These are phyloP conservation scores for Trileptium ribeirensis DNA, from an alignment of 2,888 invertebrate species.

Conservation along the genomic window DNA sequence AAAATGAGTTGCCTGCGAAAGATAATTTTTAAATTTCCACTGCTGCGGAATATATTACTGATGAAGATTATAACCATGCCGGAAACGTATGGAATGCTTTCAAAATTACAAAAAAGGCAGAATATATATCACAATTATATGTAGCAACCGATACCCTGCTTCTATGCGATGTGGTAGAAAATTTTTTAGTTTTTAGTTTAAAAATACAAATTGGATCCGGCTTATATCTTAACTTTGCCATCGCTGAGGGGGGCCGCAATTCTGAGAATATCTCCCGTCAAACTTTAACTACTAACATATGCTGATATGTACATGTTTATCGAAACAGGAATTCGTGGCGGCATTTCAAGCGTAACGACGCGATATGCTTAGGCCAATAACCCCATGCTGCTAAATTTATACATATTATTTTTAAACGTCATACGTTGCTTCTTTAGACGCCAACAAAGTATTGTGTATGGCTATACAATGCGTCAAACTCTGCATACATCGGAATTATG, in stretches of 20 bases:
- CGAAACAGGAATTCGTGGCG: constrained; percentile 40
- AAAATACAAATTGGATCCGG: constrained; percentile 42
- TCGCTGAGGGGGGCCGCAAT: constrained; percentile 45
- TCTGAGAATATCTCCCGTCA: constrained; percentile 41
- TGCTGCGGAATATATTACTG: constrained; percentile 26
- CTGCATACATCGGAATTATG: constrained; percentile 42
- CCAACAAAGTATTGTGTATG: constrained; percentile 44
- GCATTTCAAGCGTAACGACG: constrained; percentile 39
- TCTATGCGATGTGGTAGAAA: constrained; percentile 48
- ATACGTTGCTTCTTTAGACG: constrained; percentile 39
- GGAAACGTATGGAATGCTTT: constrained; percentile 39
- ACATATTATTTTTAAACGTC: constrained; percentile 30
- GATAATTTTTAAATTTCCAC: constrained; percentile 33
- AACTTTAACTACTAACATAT: constrained; percentile 42
- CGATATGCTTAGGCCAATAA: constrained; percentile 44
- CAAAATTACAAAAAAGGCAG: constrained; percentile 34
- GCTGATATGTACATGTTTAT: constrained; percentile 41
- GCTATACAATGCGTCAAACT: constrained; percentile 44
- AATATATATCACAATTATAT: constrained; percentile 40
- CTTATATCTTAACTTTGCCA: constrained; percentile 43
- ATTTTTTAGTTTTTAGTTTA: constrained; percentile 41
- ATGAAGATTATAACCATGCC: constrained; percentile 38
- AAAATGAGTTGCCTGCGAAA: constrained; percentile 37
- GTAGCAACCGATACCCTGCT: constrained; percentile 42
- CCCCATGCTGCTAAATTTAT: constrained; percentile 34